Evolutionary conservation across 23 tunicate species (phyloP).

Genomic region (Halocynthia aurantium): DNA sequence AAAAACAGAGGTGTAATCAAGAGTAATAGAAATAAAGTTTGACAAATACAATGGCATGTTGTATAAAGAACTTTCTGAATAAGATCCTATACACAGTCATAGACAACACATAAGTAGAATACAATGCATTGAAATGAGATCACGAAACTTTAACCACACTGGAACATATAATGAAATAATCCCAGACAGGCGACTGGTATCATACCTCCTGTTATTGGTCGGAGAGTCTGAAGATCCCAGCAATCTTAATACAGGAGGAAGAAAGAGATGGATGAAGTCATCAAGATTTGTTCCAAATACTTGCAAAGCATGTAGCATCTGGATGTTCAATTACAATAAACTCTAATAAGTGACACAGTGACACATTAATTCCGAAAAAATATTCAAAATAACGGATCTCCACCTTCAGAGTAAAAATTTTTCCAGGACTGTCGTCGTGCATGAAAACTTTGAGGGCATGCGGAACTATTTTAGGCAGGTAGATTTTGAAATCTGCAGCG

Average conservation of each 20-base stretch:
- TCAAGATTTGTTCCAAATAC: conserved; percentile 75
- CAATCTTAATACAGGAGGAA: conserved; percentile 78
- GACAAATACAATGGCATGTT: no score
- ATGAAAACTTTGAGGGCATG: conserved; percentile 59
- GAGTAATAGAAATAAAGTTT: no score
- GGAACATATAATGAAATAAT: neutral
- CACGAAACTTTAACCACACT: no score
- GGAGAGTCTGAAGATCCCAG: conserved; percentile 48
- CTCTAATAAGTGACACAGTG: neutral
- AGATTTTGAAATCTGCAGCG: conserved; percentile 72
- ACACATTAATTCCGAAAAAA: neutral
- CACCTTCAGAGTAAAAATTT: conserved; percentile 64
- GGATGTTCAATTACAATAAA: neutral
- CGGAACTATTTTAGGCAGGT: conserved; percentile 78
- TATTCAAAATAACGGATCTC: neutral
- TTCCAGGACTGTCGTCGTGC: conserved; percentile 57
- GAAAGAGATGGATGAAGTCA: conserved; percentile 69
- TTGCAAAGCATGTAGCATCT: conserved; percentile 76
- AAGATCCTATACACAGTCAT: no score
- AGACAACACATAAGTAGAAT: no score
- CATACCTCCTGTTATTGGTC: conserved; percentile 41
- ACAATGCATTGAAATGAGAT: no score
- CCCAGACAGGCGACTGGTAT: neutral
- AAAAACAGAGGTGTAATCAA: neutral
- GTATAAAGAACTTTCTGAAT: no score